These are phyloP conservation scores for Gila robusta DNA, from an alignment of 2,797 vertebrate genomes.

Conservation along the genomic window DNA sequence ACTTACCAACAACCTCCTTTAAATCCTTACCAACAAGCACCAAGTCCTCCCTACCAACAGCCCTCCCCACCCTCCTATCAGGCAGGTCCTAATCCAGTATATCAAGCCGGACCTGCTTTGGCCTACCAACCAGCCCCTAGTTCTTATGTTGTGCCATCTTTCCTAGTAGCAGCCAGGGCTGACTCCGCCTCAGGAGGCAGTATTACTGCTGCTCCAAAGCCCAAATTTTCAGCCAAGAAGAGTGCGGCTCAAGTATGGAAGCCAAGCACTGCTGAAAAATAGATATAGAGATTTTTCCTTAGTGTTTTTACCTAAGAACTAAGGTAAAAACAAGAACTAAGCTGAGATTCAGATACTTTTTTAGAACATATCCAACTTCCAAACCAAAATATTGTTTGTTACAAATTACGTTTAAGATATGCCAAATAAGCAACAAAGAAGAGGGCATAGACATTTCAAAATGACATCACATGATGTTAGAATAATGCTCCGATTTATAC, in stretches of 20 bases:
- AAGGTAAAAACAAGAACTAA: not conserved
- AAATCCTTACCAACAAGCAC: constrained; percentile 68
- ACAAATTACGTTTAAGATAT: not conserved
- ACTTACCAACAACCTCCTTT: constrained; percentile 71
- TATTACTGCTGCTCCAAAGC: constrained; percentile 86
- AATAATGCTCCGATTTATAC: constrained; percentile 2
- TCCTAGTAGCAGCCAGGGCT: constrained; percentile 81
- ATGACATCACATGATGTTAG: not conserved
- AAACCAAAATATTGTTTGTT: constrained; percentile 15
- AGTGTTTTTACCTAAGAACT: constrained; percentile 7
- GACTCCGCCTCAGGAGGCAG: constrained; percentile 77
- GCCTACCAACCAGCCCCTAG: constrained; percentile 77
- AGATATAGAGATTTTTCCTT: constrained; percentile 66
- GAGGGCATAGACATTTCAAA: constrained; percentile 1
- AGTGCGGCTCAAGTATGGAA: constrained; percentile 96
- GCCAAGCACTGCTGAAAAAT: constrained; percentile 85
- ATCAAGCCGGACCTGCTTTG: constrained; percentile 68
- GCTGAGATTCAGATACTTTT: constrained; percentile 10
- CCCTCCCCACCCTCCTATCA: constrained; percentile 60
- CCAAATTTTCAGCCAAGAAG: constrained; percentile 97
- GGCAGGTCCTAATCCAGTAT: constrained; percentile 54
- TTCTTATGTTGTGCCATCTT: constrained; percentile 74
- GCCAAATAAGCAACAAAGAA: not conserved
- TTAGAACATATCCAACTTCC: constrained; percentile 17
- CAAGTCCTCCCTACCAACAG: constrained; percentile 61